Percentiles rank a stretch among this genome's conserved stretches.
Evolutionary conservation across 2,888 invertebrate species (phyloP).

Genomic region (Gortyna flavago): DNA sequence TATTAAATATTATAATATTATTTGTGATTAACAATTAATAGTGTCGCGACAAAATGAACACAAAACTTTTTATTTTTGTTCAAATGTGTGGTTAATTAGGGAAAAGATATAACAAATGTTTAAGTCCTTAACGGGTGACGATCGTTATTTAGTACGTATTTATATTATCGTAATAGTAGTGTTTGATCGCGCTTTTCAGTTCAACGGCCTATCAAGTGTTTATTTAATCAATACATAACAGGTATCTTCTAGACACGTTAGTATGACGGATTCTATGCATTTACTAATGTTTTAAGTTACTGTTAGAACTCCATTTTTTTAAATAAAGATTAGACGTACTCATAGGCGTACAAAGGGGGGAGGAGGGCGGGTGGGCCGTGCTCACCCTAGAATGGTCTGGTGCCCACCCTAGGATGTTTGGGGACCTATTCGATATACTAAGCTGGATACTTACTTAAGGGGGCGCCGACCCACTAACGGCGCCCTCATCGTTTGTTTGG

Average conservation of each 20-base stretch:
- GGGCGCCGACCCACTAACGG: too few relatives aligned
- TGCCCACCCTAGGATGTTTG: too few relatives aligned
- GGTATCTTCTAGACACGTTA: neutral
- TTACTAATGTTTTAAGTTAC: neutral
- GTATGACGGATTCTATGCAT: neutral
- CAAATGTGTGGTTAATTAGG: neutral
- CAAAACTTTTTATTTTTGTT: constrained; percentile 4
- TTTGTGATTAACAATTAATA: constrained; percentile 11
- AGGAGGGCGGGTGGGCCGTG: too few relatives aligned
- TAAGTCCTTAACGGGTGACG: neutral
- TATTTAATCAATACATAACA: constrained; percentile 9
- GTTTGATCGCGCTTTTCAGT: neutral
- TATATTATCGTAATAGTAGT: neutral
- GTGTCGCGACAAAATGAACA: neutral
- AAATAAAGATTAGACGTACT: neutral
- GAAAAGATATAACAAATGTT: neutral
- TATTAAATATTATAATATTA: neutral
- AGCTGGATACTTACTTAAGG: too few relatives aligned
- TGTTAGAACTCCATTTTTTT: neutral
- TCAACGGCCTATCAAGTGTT: constrained; percentile 25
- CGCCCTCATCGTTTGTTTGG: too few relatives aligned
- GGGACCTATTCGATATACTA: too few relatives aligned
- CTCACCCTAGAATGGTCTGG: too few relatives aligned
- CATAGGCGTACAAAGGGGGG: too few relatives aligned
- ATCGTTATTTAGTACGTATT: neutral